Evolutionary conservation across 2,797 vertebrate genomes (phyloP), one percentile per base, ranked within the genome.

Genomic region (Peromyscus attwateri): DNA sequence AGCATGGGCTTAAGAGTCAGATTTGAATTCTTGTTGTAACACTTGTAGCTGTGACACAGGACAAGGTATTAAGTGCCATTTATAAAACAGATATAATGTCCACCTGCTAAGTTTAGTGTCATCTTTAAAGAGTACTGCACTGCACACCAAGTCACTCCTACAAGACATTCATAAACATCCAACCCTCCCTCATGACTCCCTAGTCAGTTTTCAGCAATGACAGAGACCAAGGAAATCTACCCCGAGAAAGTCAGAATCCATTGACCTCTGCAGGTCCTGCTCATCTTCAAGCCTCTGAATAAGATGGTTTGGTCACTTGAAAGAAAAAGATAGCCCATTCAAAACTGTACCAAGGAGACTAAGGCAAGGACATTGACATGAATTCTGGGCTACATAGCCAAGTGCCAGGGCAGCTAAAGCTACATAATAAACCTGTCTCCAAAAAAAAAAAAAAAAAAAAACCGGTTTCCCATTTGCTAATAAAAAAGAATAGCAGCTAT

Each of bases 81-180:
- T 77, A 29, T 79, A 91, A 96, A 92, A 91, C 5, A 9, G 34
- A 71, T 91, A 89, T 43, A 84, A 87, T 43, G 29, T n/a, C 60
- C 29, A 66, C 49, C 16, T 83, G 66, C 71, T 25, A 81, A 34
- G 13, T n/a, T 71, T 34, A 82, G 68, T 40, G 29, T 76, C 93
- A n/a, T 57, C 55, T 55, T 27, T 83, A 60, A 90, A 80, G 40
- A 92, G 62, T 27, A 75, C 81, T n/a, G 62, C 29, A n/a, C 40
- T 68, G 52, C 46, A 82, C 66, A 64, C 9, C 40, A 83, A 91
- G 14, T 80, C 49, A 64, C 57, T 64, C 5, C 40, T 76, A 80
- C 37, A 84, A 34, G 77, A 71, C 70, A 40, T 40, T 64, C 60
- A 25, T 79, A 68, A 85, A 46, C 19, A 34, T 6, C 34, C 37